These are phyloP conservation scores for Metaphire vulgaris DNA, from an alignment of 1,140 invertebrate genomes.

Conservation along the genomic window DNA sequence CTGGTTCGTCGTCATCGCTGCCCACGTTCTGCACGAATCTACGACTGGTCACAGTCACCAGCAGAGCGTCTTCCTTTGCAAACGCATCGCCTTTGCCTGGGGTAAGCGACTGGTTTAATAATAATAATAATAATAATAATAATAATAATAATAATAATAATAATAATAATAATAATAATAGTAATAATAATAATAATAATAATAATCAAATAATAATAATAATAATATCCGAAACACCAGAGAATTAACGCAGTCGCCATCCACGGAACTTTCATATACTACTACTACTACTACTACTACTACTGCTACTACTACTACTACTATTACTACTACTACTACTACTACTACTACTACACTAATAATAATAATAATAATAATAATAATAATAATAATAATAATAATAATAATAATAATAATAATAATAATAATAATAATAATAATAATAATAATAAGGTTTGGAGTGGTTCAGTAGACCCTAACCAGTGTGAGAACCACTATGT, in stretches of 20 bases:
- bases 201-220: neutral
- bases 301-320: too few relatives aligned
- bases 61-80: neutral
- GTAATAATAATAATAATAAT: neutral
- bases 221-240: neutral
- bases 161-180: neutral
- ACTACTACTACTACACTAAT: neutral
- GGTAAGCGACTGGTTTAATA: neutral
- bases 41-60: neutral
- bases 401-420: slow-evolving; percentile 6
- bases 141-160: neutral
- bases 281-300: neutral
- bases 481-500: too few relatives aligned
- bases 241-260: too few relatives aligned
- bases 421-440: slow-evolving; percentile 18
- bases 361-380: slow-evolving; percentile 7
- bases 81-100: neutral
- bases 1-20: neutral
- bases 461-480: too few relatives aligned
- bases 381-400: slow-evolving; percentile 24
- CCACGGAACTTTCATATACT: too few relatives aligned
- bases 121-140: neutral
- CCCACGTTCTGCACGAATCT: neutral
- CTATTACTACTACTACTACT: neutral
- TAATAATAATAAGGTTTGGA: too few relatives aligned